These are phyloP conservation scores for Agraylea sexmaculata DNA, from an alignment of 1,140 invertebrate genomes.

Conservation along the genomic window DNA sequence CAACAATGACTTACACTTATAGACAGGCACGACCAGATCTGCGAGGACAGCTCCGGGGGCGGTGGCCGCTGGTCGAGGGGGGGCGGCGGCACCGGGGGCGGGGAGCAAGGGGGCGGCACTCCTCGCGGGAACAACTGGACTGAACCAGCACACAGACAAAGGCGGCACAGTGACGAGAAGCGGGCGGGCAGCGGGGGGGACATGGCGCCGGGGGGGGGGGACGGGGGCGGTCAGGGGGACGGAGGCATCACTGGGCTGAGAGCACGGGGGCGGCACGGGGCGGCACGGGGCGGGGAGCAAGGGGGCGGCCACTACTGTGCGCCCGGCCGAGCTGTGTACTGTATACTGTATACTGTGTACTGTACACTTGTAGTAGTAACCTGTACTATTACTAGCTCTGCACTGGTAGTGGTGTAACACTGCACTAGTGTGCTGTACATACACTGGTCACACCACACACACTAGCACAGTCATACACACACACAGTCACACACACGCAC, in stretches of 20 bases:
- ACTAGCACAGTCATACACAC: too few relatives aligned
- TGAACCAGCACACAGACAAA: not conserved
- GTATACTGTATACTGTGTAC: too few relatives aligned
- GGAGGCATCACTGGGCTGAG: not conserved
- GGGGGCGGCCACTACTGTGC: not conserved
- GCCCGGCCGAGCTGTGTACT: too few relatives aligned
- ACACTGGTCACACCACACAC: too few relatives aligned
- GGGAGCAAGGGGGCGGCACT: not conserved
- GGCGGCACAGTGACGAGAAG: not conserved
- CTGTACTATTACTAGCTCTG: too few relatives aligned
- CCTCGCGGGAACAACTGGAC: too few relatives aligned
- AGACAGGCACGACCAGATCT: slow-evolving; percentile 5
- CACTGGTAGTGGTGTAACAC: too few relatives aligned
- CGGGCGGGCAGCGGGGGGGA: not conserved
- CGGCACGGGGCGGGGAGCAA: not conserved
- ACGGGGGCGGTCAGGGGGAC: not conserved
- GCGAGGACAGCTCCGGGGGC: not conserved
- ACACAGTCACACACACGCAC: too few relatives aligned
- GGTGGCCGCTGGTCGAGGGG: not conserved
- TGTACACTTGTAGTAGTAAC: too few relatives aligned
- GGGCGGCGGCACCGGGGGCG: not conserved
- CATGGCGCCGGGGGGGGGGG: not conserved
- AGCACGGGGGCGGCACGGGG: not conserved
- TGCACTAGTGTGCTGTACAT: too few relatives aligned
- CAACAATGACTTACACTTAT: not conserved